Evolutionary conservation across 1,140 invertebrate species (phyloP).

Genomic region (Lepidostoma basale): DNA sequence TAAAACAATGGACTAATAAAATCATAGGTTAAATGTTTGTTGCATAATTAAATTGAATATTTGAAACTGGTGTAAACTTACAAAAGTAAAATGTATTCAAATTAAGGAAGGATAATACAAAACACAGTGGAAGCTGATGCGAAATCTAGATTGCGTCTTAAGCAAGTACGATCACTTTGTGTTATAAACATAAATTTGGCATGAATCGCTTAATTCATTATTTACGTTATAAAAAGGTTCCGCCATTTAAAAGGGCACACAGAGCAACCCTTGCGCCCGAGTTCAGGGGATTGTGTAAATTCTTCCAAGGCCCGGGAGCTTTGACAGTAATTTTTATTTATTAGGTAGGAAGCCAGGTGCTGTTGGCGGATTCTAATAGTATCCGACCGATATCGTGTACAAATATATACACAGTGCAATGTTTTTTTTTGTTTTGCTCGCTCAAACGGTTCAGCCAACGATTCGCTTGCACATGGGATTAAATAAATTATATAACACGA

Average conservation of each 20-base stretch:
- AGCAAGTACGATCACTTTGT: not conserved
- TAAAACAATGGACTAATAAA: too few relatives aligned
- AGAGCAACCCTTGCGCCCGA: slow-evolving; percentile 36
- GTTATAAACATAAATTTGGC: slow-evolving; percentile 12
- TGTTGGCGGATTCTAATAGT: slow-evolving; percentile 32
- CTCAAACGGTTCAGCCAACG: too few relatives aligned
- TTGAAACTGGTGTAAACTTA: too few relatives aligned
- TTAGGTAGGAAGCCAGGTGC: slow-evolving; percentile 38
- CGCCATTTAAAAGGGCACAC: slow-evolving; percentile 10
- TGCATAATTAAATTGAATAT: too few relatives aligned
- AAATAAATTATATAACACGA: too few relatives aligned
- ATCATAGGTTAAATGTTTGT: too few relatives aligned
- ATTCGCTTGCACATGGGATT: too few relatives aligned
- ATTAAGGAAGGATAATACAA: too few relatives aligned
- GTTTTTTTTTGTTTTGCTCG: not conserved
- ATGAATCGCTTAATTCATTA: slow-evolving; percentile 17
- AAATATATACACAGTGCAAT: not conserved
- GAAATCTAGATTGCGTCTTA: too few relatives aligned
- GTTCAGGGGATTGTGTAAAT: slow-evolving; percentile 41
- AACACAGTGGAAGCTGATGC: too few relatives aligned
- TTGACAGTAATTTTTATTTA: slow-evolving; percentile 46
- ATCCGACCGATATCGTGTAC: slow-evolving; percentile 12
- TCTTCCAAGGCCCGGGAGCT: slow-evolving; percentile 29
- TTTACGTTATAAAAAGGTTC: slow-evolving; percentile 20
- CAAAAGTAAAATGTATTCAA: too few relatives aligned